Conservation (phyloP, 2,113 vertebrate species). For the Sceloporus undulatus region DNA sequence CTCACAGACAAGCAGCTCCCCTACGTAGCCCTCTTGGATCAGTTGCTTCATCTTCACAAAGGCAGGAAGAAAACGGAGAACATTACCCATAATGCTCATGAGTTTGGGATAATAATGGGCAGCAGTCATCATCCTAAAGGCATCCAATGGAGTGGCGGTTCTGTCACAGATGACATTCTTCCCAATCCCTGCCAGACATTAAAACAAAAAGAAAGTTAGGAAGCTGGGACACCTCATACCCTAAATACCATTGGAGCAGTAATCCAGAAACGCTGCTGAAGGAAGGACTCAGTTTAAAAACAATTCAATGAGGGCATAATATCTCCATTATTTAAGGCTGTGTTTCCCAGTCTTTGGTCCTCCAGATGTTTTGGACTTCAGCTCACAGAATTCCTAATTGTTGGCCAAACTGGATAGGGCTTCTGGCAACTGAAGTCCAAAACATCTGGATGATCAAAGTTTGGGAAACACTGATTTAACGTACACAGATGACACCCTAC, state of each 20-base stretch:
- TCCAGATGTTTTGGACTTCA: too few relatives aligned
- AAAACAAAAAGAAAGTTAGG: neutral
- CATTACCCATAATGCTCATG: constrained; percentile 99
- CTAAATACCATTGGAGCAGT: neutral
- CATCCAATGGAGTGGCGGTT: constrained; percentile 94
- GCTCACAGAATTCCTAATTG: too few relatives aligned
- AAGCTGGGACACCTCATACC: neutral
- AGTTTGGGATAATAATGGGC: constrained; percentile 99
- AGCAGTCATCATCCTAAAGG: constrained; percentile 97
- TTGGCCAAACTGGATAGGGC: too few relatives aligned
- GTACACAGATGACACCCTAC: too few relatives aligned
- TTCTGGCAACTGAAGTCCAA: too few relatives aligned
- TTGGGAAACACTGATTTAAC: too few relatives aligned
- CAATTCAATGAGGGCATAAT: constrained; percentile 11
- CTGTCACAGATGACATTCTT: constrained; percentile 99
- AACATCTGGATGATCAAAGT: too few relatives aligned
- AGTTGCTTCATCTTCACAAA: constrained; percentile 97
- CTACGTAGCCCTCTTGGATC: constrained; percentile 93
- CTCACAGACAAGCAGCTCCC: constrained; percentile 96
- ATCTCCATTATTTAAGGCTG: too few relatives aligned
- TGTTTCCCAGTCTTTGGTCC: neutral
- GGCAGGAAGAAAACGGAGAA: constrained; percentile 94
- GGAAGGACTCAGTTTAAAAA: constrained; percentile 35
- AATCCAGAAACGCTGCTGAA: neutral
- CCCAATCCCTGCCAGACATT: constrained; percentile 87